Base-by-base conservation (phyloP, 2,113 vertebrate species). In the Carettochelys insculpta region DNA sequence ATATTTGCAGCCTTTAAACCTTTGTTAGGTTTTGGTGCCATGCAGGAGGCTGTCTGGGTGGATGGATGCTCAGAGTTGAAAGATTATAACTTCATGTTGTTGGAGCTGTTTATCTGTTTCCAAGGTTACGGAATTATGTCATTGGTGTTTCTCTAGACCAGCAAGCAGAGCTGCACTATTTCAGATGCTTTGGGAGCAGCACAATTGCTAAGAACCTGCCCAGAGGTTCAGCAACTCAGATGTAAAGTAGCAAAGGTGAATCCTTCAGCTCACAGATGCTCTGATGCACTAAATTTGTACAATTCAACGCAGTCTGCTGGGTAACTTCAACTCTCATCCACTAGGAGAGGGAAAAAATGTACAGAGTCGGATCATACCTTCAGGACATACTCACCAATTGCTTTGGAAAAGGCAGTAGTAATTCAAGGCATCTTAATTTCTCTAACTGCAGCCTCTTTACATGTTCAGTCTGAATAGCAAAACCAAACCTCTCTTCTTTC, bases 71-170 rank as follows among this genome's bases (percentile, higher is more conserved):
- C 79, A n/a, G 96, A 87, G 68, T 91, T 83, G 91, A 86, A 92
- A 96, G 92, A 90, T 80, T 93, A 91, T 92, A 94, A 92, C 47
- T 80, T 4, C 3, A 6, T 95, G 95, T 96, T 94, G 92, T 86
- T 68, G 89, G 84, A 71, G 92, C 90, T 95, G 95, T 97, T 97
- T 96, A 96, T 85, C 79, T 41, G 93, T 97, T 91, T 89, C 95
- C 95, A 95, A 92, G 97, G 97, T 90, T 94, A 97, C 94, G 38
- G 79, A 86, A 85, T 94, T 96, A 87, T 92, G 93, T 97, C 95
- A 97, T 86, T 27, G 77, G 52, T 85, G 47, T 90, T 68, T 84
- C 75, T 43, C 82, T 91, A 71, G 88, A 89, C 80, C 38, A 11
- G 80, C 85, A 22, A 48, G 86, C 83, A 92, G 85, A 96, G 92